Conservation (phyloP, 2,888 invertebrate genomes). For the Opisthograptis luteolata region DNA sequence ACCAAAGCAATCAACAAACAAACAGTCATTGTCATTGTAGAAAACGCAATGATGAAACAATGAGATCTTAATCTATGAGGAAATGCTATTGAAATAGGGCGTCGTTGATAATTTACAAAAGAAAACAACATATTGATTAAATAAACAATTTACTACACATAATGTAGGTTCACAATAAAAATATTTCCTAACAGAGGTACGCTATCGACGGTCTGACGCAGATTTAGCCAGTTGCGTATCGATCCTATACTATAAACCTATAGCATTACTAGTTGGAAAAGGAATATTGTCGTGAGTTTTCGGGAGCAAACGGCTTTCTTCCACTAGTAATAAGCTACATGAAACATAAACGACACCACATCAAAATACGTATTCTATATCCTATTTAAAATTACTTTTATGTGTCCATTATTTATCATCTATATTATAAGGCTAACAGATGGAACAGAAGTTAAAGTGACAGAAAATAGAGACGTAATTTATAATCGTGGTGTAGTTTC, state of each 20-base stretch:
- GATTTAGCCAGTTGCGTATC: constrained; percentile 62
- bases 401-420: too few relatives aligned
- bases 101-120: too few relatives aligned
- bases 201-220: constrained; percentile 77
- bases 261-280: constrained; percentile 17
- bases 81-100: too few relatives aligned
- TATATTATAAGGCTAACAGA: too few relatives aligned
- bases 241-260: constrained; percentile 47
- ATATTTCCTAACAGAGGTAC: constrained; percentile 80
- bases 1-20: too few relatives aligned
- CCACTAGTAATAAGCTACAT: background rate
- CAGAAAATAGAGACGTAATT: background rate
- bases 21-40: too few relatives aligned
- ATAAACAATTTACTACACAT: constrained; percentile 85
- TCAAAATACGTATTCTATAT: background rate
- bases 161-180: constrained; percentile 84
- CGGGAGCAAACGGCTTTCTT: constrained; percentile 1
- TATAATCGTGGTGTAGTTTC: background rate
- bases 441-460: too few relatives aligned
- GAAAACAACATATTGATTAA: constrained; percentile 73
- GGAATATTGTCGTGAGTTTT: background rate
- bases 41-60: too few relatives aligned
- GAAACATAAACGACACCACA: background rate
- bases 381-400: background rate
- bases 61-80: too few relatives aligned